Percentiles rank a stretch among this genome's conserved stretches.
Evolutionary conservation across 2,888 invertebrate genomes (phyloP).

Genomic region (Drosophila quinaria): DNA sequence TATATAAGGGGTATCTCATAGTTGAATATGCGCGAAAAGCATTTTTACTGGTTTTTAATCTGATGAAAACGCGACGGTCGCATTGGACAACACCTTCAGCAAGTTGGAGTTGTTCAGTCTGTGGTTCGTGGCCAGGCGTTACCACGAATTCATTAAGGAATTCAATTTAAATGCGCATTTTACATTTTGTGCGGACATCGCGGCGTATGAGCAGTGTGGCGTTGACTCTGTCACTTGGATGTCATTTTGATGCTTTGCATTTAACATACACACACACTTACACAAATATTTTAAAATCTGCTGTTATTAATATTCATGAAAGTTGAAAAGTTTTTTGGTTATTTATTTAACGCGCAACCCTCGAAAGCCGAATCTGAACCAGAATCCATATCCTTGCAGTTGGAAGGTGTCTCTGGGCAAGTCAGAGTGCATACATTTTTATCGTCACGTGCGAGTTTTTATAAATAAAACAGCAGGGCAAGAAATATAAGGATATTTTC

Average conservation of each 20-base stretch:
- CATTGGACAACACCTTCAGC: constrained; percentile 56
- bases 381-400: background rate
- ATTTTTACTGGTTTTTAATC: constrained; percentile 39
- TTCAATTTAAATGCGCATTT: constrained; percentile 79
- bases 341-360: constrained; percentile 73
- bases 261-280: background rate
- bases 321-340: constrained; percentile 75
- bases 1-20: background rate
- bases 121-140: constrained; percentile 53
- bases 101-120: constrained; percentile 28
- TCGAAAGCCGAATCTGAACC: constrained; percentile 7
- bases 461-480: constrained; percentile 52
- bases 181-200: constrained; percentile 59
- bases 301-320: constrained; percentile 80
- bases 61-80: constrained; percentile 58
- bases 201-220: constrained; percentile 62
- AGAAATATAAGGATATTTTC: background rate
- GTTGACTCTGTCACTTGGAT: constrained; percentile 43
- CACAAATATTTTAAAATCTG: constrained; percentile 57
- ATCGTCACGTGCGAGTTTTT: constrained; percentile 49
- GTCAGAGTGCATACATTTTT: constrained; percentile 62
- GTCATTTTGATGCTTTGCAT: constrained; percentile 46
- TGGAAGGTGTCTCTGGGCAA: constrained; percentile 34
- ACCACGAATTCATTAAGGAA: constrained; percentile 76
- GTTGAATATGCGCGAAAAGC: background rate